Evolutionary conservation across 2,888 invertebrate genomes (phyloP), one percentile per base, ranked within the genome.

Genomic region (Ptycholaimellus sp.): DNA sequence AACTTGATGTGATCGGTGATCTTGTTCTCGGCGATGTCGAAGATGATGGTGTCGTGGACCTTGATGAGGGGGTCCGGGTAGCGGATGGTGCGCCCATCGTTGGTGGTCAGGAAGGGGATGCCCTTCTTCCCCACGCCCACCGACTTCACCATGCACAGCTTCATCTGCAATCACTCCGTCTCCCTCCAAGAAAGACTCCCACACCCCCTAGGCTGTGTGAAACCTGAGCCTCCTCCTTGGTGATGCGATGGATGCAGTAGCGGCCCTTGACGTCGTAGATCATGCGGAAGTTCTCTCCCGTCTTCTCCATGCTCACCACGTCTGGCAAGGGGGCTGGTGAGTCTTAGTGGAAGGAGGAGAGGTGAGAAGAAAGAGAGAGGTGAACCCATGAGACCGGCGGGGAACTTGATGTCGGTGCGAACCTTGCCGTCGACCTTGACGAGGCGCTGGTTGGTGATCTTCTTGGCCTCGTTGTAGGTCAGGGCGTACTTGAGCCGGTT

Each of bases 331-430:
- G 3, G 14, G n/a, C 5, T 30, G 7, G 16, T 4, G 30, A n/a
- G n/a, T n/a, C n/a, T n/a, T n/a, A n/a, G 4, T n/a, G 4, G 14
- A 7, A 29, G 5, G 9, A n/a, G 5, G 18, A 31, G n/a, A 34
- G 23, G 29, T n/a, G n/a, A n/a, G n/a, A n/a, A n/a, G 17, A 34
- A 23, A 29, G 6, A 30, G 63, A 74, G 70, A 60, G n/a, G n/a
- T n/a, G n/a, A n/a, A 90, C 93, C 96, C 96, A 96, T 96, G 60
- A 85, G 93, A 41, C 96, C 96, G 57, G 90, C 76, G 37, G 96
- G 96, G 63, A 77, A 99, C 52, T 82, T 90, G 42, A 80, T 76
- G 58, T 96, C 96, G 19, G 90, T 96, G 53, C 96, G 72, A 37
- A 96, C 14, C 70, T 87, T 90, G 47, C 85, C 87, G 59, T 96